phyloP scores from a whole-genome alignment of 2,797 vertebrate genomes.

The Xiphorhynchus erythropygius region DNA sequence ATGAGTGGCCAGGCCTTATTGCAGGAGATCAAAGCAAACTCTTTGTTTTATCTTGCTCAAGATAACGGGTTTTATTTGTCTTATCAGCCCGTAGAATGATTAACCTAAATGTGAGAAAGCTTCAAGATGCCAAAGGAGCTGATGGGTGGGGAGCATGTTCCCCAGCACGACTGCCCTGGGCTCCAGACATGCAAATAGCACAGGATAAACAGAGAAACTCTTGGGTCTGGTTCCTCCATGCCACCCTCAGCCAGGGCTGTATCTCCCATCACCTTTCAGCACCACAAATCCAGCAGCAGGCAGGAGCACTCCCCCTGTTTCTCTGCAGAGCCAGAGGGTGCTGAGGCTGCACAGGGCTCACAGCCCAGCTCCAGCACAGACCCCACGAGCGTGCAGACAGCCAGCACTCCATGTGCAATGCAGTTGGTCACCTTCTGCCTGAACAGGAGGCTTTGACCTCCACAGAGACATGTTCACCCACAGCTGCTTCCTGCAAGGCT shows the following conservation, averaged over 20 bases:
- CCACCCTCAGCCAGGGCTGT: neutral
- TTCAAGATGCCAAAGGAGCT: slow-evolving; percentile 17
- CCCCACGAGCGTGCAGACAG: neutral
- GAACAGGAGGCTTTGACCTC: neutral
- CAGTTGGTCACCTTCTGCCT: neutral
- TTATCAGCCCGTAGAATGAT: slow-evolving; percentile 50
- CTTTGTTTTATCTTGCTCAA: slow-evolving; percentile 46
- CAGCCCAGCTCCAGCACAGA: neutral
- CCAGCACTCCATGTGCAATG: rapidly evolving
- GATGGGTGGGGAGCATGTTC: neutral
- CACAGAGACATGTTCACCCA: rapidly evolving
- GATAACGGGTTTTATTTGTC: slow-evolving; percentile 61
- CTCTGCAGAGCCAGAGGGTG: neutral
- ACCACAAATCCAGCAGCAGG: neutral
- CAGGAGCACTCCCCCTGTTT: rapidly evolving
- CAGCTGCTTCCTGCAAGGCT: neutral
- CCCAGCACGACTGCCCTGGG: neutral
- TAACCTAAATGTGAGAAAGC: slow-evolving; percentile 53
- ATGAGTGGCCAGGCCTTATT: neutral
- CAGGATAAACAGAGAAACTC: neutral
- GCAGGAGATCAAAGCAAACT: slow-evolving; percentile 44
- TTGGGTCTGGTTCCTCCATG: neutral
- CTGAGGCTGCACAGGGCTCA: neutral
- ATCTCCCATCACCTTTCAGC: neutral
- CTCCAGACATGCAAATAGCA: neutral